phyloP scores from a whole-genome alignment of 1,140 invertebrate genomes.

The Drosophila nasuta region DNA sequence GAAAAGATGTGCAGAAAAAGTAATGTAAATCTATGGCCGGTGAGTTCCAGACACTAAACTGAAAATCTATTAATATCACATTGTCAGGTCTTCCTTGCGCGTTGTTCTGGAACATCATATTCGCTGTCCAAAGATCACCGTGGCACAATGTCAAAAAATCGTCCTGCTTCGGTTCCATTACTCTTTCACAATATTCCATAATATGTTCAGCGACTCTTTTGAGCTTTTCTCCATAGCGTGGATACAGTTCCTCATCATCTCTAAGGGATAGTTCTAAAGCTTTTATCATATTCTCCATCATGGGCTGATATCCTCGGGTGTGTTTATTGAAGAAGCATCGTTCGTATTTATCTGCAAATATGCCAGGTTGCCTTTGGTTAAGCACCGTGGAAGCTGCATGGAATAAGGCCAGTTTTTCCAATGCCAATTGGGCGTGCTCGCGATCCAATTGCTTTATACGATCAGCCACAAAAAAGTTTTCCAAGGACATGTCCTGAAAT shows the following conservation, averaged over 20 bases:
- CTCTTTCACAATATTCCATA: slow-evolving; percentile 64
- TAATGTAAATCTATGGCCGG: slow-evolving; percentile 77
- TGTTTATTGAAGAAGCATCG: slow-evolving; percentile 64
- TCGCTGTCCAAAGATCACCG: slow-evolving; percentile 89
- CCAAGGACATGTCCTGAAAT: slow-evolving; percentile 82
- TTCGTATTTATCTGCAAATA: slow-evolving; percentile 63
- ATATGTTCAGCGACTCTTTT: slow-evolving; percentile 35
- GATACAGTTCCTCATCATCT: slow-evolving; percentile 34
- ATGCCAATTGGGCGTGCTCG: slow-evolving; percentile 84
- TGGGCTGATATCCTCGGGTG: slow-evolving; percentile 46
- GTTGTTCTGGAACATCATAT: slow-evolving; percentile 88
- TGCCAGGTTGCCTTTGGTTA: slow-evolving; percentile 42
- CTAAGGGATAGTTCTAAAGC: slow-evolving; percentile 48
- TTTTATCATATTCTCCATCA: slow-evolving; percentile 47
- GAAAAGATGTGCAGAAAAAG: slow-evolving; percentile 66
- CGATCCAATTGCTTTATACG: slow-evolving; percentile 85
- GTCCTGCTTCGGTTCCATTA: slow-evolving; percentile 64
- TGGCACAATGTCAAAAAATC: slow-evolving; percentile 87
- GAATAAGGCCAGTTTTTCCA: slow-evolving; percentile 86
- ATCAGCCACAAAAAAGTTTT: slow-evolving; percentile 85
- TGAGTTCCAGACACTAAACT: slow-evolving; percentile 73
- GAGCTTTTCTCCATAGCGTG: slow-evolving; percentile 61
- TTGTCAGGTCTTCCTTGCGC: slow-evolving; percentile 42
- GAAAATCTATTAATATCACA: slow-evolving; percentile 77
- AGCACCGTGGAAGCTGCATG: slow-evolving; percentile 84